Percentiles rank a stretch among this genome's conserved stretches.
Conservation (phyloP, 2,113 vertebrate species). For the Heloderma charlesbogerti region DNA sequence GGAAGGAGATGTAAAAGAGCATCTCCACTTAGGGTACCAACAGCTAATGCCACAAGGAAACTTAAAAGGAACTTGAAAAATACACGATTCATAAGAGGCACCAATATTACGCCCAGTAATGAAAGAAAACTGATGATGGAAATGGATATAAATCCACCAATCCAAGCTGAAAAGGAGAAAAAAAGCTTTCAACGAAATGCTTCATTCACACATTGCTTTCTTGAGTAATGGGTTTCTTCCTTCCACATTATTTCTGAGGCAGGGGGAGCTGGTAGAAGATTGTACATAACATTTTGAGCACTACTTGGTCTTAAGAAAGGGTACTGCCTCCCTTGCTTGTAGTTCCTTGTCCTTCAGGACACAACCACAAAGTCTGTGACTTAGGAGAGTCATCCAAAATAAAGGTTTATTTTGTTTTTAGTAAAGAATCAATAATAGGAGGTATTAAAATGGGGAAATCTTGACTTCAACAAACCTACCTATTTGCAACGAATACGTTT, state of each 20-base stretch:
- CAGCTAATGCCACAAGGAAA: conserved; percentile 95
- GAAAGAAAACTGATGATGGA: conserved; percentile 95
- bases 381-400: background rate
- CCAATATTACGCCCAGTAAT: conserved; percentile 89
- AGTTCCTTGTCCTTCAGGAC: background rate
- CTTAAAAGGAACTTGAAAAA: conserved; percentile 98
- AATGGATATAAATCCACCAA: conserved; percentile 93
- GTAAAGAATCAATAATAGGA: background rate
- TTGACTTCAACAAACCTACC: conserved; percentile 73
- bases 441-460: background rate
- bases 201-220: conserved; percentile 12
- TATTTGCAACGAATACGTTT: conserved; percentile 78
- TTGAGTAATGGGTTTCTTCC: background rate
- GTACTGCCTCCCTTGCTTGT: too few relatives aligned
- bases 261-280: background rate
- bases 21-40: conserved; percentile 96
- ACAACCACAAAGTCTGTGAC: background rate
- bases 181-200: background rate
- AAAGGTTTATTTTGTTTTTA: background rate
- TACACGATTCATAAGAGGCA: conserved; percentile 92
- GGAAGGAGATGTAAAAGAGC: conserved; percentile 97
- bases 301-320: background rate
- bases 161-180: conserved; percentile 87
- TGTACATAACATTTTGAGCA: background rate
- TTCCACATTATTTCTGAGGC: background rate